A percentile compares a stretch with the other conserved stretches of the same genome.
Conservation (phyloP, 2,888 invertebrate genomes). For the Laspeyria flexula region DNA sequence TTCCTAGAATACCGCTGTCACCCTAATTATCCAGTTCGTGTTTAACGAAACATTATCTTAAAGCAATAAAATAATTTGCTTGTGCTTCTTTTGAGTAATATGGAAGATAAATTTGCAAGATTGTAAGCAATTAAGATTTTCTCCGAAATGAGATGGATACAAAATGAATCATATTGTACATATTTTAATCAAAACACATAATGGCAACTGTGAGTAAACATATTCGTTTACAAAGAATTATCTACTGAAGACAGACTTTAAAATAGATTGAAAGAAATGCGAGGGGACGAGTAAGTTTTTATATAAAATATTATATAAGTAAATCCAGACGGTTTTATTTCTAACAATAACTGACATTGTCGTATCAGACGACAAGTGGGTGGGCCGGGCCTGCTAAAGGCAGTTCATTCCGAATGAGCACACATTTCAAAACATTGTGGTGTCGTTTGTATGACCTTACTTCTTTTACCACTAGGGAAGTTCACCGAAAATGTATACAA, state of each 20-base stretch:
- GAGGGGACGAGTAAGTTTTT: slow-evolving; percentile 14
- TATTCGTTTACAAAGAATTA: neutral
- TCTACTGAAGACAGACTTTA: neutral
- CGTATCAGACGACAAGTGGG: slow-evolving; percentile 67
- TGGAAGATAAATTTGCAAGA: slow-evolving; percentile 4
- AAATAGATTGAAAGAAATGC: slow-evolving; percentile 6
- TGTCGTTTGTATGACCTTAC: slow-evolving; percentile 39
- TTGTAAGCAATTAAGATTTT: slow-evolving; percentile 9
- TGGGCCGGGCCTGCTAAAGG: slow-evolving; percentile 71
- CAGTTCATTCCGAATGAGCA: slow-evolving; percentile 62
- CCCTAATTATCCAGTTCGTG: neutral
- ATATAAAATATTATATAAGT: slow-evolving; percentile 42
- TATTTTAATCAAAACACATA: neutral
- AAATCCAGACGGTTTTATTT: slow-evolving; percentile 57
- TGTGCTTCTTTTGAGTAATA: slow-evolving; percentile 11
- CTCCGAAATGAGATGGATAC: neutral
- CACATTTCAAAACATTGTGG: slow-evolving; percentile 55
- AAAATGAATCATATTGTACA: slow-evolving; percentile 13
- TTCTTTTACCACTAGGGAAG: slow-evolving; percentile 28
- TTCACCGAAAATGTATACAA: too few species aligned
- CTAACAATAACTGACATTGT: slow-evolving; percentile 65
- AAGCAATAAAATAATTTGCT: neutral
- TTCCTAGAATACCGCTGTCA: neutral
- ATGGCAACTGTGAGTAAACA: neutral
- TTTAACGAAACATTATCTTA: too few species aligned